Conservation (phyloP, 2,888 invertebrate species). For the Tenthredo scrophulariae region DNA sequence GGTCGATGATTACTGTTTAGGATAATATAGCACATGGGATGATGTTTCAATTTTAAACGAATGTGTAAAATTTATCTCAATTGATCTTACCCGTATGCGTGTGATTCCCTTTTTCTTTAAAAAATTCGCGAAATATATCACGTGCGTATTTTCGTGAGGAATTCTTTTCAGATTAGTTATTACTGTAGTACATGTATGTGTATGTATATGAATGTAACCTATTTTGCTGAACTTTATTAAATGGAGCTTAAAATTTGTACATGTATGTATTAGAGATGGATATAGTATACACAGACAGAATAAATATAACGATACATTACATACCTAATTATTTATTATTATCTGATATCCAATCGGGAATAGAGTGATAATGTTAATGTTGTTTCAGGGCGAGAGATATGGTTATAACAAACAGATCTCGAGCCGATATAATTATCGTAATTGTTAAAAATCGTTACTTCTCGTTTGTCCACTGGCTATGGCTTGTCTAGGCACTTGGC, state of each 20-base stretch:
- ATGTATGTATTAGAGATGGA: background rate
- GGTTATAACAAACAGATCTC: background rate
- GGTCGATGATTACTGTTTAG: conserved; percentile 9
- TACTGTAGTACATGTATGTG: background rate
- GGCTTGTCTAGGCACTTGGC: conserved; percentile 24
- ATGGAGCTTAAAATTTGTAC: conserved; percentile 8
- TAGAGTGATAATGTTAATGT: background rate
- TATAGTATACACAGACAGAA: background rate
- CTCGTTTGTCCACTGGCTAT: conserved; percentile 14
- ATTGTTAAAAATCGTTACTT: conserved; percentile 54
- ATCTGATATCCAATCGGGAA: background rate
- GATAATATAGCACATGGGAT: background rate
- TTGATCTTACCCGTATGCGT: background rate
- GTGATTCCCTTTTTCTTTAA: background rate
- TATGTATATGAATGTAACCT: background rate
- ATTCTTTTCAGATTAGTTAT: background rate
- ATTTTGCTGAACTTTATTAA: background rate
- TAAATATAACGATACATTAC: background rate
- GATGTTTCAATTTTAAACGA: background rate
- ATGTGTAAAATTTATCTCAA: background rate
- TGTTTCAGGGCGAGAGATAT: background rate
- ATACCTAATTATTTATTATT: conserved; percentile 3
- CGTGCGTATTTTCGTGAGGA: background rate
- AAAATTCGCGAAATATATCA: background rate
- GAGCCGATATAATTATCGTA: conserved; percentile 36